Evolutionary conservation across 2,797 vertebrate genomes (phyloP).

Genomic region (Botia kubotai): DNA sequence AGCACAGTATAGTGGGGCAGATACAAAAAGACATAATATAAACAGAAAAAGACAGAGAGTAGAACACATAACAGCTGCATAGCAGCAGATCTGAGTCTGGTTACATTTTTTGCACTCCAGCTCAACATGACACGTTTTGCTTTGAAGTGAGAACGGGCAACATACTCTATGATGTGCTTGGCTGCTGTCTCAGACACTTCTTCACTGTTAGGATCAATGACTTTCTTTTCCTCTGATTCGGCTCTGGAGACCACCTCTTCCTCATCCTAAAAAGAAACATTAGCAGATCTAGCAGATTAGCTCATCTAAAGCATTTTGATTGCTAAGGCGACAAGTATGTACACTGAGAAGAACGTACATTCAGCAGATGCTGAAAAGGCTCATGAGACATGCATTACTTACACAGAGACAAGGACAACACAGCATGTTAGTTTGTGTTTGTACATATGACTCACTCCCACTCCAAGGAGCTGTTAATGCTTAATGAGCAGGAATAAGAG

Average conservation of each 20-base stretch:
- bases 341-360: background rate
- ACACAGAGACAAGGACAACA: conserved; percentile 15
- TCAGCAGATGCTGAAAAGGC: background rate
- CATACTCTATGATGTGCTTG: conserved; percentile 93
- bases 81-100: too few relatives aligned
- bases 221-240: conserved; percentile 89
- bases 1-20: background rate
- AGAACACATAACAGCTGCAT: background rate
- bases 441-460: conserved; percentile 24
- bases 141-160: conserved; percentile 47
- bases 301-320: conserved; percentile 10
- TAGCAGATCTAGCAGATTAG: background rate
- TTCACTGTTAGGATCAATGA: conserved; percentile 82
- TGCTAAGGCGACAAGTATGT: background rate
- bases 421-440: background rate
- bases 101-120: conserved; percentile 12
- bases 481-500: conserved; percentile 42
- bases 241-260: conserved; percentile 85
- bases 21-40: background rate
- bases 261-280: conserved; percentile 82
- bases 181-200: conserved; percentile 77
- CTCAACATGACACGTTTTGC: conserved; percentile 12
- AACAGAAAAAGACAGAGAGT: background rate
- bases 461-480: conserved; percentile 2
- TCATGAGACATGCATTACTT: background rate